These are phyloP conservation scores for Pseudois nayaur DNA, from an alignment of 2,113 vertebrate species.

Conservation along the genomic window DNA sequence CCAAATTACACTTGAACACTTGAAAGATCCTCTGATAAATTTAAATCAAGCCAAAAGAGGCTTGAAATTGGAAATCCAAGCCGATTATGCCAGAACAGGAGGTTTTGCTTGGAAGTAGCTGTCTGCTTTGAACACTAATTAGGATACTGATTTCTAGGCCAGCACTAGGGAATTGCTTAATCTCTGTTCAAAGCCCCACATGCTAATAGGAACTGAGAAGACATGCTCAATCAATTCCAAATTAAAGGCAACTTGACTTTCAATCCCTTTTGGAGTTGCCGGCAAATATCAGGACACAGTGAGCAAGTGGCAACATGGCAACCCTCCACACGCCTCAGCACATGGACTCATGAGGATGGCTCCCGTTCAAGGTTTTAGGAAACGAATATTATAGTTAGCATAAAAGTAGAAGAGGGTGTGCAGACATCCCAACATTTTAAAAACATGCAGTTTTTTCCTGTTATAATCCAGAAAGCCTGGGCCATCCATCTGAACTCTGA, in stretches of 20 bases:
- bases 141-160: background rate
- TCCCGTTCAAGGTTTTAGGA: background rate
- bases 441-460: background rate
- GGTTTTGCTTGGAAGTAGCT: background rate
- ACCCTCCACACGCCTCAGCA: fast-evolving
- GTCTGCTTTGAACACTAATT: background rate
- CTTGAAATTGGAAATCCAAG: background rate
- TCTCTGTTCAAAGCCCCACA: background rate
- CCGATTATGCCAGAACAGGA: background rate
- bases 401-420: background rate
- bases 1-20: background rate
- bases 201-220: background rate
- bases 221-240: background rate
- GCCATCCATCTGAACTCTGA: background rate
- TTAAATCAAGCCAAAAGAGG: background rate
- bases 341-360: background rate
- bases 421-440: background rate
- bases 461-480: background rate
- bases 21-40: background rate
- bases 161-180: background rate
- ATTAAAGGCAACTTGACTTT: background rate
- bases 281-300: background rate
- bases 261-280: background rate
- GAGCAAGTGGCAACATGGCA: background rate
- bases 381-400: background rate